These are phyloP conservation scores for Orchesella flavescens DNA, from an alignment of 2,888 invertebrate species.

Conservation along the genomic window DNA sequence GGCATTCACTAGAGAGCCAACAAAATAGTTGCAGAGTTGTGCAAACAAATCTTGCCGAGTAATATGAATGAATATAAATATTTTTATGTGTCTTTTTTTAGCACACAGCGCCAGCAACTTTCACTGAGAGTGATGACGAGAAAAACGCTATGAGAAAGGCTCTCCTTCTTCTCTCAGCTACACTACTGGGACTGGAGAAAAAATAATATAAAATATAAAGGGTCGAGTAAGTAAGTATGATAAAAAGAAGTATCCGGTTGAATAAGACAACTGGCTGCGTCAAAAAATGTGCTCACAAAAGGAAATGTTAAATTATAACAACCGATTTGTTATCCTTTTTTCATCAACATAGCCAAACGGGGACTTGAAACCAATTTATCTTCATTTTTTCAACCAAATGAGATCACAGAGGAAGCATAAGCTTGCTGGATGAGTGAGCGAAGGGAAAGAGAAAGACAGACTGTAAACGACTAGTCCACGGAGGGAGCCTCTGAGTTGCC, in stretches of 20 bases:
- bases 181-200: not conserved
- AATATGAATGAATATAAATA: conserved; percentile 14
- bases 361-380: conserved; percentile 61
- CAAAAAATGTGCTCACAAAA: conserved; percentile 54
- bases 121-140: conserved; percentile 33
- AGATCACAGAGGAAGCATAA: conserved; percentile 51
- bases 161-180: not conserved
- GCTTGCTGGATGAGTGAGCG: conserved; percentile 27
- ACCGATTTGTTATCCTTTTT: conserved; percentile 56
- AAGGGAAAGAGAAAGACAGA: conserved; percentile 15
- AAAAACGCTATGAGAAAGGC: not conserved
- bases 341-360: conserved; percentile 38
- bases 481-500: conserved; percentile 16
- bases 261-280: conserved; percentile 48
- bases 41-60: too few relatives aligned
- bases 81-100: conserved; percentile 8
- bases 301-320: conserved; percentile 57
- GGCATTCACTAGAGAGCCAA: conserved; percentile 10
- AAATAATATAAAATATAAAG: not conserved
- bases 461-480: not conserved
- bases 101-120: not conserved
- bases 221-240: not conserved
- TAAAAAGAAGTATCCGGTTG: conserved; percentile 30
- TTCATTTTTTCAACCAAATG: conserved; percentile 61
- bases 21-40: conserved; percentile 1